phyloP scores from a whole-genome alignment of 2,888 invertebrate genomes.

The Parapristionchus giblindavisi region DNA sequence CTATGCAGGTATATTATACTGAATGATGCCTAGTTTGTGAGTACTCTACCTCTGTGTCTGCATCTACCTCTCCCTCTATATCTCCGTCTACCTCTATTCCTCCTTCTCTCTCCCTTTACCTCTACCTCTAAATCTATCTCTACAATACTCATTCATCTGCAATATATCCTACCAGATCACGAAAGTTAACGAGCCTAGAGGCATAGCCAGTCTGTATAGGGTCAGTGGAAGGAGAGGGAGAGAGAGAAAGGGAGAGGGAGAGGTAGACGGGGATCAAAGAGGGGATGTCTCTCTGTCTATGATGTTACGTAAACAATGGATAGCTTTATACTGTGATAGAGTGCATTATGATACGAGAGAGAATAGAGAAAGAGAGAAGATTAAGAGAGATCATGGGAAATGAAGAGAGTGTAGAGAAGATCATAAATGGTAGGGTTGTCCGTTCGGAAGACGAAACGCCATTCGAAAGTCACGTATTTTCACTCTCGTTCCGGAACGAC shows the following conservation, averaged over 20 bases:
- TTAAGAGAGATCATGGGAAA: slow-evolving; percentile 2
- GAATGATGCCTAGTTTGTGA: too few relatives aligned
- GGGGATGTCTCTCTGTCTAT: background rate
- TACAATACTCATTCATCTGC: slow-evolving; percentile 28
- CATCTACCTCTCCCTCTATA: slow-evolving; percentile 20
- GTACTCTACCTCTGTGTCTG: background rate
- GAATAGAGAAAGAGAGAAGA: background rate
- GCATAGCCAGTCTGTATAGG: slow-evolving; percentile 15
- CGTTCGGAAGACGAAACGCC: too few relatives aligned
- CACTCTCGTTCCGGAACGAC: too few relatives aligned
- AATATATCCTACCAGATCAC: too few relatives aligned
- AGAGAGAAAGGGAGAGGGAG: background rate
- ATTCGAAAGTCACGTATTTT: too few relatives aligned
- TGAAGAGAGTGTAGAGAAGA: slow-evolving; percentile 17
- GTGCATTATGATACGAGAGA: background rate
- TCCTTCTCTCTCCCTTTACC: background rate
- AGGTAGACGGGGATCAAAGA: background rate
- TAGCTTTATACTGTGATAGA: background rate
- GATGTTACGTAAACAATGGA: background rate
- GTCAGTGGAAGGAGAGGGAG: background rate
- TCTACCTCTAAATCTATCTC: slow-evolving; percentile 5
- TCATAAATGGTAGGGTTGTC: slow-evolving; percentile 13
- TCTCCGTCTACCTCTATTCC: background rate
- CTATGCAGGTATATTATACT: too few relatives aligned
- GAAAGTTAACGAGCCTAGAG: too few relatives aligned